Evolutionary conservation across 2,113 vertebrate genomes (phyloP).

Genomic region (Turnix velox): DNA sequence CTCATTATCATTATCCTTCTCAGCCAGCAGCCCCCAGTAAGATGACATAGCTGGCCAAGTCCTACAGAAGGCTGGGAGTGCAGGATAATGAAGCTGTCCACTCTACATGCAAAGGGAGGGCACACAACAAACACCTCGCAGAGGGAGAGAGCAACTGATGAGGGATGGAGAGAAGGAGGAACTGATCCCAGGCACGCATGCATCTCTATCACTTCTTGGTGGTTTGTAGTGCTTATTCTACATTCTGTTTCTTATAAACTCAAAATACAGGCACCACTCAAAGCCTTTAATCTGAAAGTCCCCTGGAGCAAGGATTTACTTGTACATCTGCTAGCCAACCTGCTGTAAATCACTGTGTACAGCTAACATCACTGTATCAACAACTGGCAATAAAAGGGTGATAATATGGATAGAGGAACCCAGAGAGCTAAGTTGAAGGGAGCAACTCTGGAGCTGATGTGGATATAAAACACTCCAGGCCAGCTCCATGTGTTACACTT

Average conservation of each 20-base stretch:
- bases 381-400: not conserved
- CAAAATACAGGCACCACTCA: not conserved
- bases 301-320: not conserved
- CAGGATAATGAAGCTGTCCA: not conserved
- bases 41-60: not conserved
- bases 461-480: not conserved
- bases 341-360: not conserved
- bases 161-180: not conserved
- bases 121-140: not conserved
- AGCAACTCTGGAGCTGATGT: not conserved
- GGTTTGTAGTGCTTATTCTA: not conserved
- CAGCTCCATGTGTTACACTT: not conserved
- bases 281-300: not conserved
- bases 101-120: not conserved
- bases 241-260: not conserved
- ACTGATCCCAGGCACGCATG: not conserved
- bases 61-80: not conserved
- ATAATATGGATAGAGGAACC: not conserved
- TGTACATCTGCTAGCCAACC: not conserved
- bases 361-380: not conserved
- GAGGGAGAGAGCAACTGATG: not conserved
- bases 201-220: not conserved
- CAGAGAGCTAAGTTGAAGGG: not conserved
- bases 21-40: not conserved
- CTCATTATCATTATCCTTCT: slow-evolving; percentile 44